Conservation (phyloP, 2,888 invertebrate genomes). For the Ligdia adustata region DNA sequence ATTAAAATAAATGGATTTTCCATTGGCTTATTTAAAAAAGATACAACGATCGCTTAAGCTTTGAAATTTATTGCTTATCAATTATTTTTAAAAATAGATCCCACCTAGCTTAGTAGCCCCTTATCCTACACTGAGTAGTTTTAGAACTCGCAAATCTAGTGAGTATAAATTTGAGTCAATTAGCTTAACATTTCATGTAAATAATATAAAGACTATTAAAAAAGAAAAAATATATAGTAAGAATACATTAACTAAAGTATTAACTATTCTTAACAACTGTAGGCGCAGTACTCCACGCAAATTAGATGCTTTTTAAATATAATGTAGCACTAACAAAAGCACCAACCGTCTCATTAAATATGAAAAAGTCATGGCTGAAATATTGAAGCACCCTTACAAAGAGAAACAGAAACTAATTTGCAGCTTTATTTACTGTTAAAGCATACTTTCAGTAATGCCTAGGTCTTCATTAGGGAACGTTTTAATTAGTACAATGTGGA, state of each 20-base stretch:
- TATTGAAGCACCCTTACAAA: conserved; percentile 49
- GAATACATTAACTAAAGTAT: conserved; percentile 3
- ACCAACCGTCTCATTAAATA: conserved; percentile 53
- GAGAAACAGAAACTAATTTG: conserved; percentile 61
- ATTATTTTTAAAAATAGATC: too few species aligned
- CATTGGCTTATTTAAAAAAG: too few species aligned
- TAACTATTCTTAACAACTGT: conserved; percentile 5
- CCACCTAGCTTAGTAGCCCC: too few species aligned
- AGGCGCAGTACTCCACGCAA: conserved; percentile 13
- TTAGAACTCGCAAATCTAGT: too few species aligned
- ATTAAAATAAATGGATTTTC: too few species aligned
- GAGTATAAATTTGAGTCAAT: too few species aligned
- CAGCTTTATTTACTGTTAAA: conserved; percentile 63
- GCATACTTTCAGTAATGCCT: conserved; percentile 46
- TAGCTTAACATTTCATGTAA: too few species aligned
- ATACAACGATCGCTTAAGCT: too few species aligned
- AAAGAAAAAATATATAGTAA: not conserved
- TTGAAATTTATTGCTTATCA: too few species aligned
- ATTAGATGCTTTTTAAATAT: conserved; percentile 35
- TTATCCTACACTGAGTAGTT: too few species aligned
- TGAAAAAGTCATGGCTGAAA: conserved; percentile 49
- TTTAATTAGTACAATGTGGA: conserved; percentile 75
- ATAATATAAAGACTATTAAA: too few species aligned
- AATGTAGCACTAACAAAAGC: conserved; percentile 40
- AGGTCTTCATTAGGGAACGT: conserved; percentile 53